Evolutionary conservation across 2,113 vertebrate species (phyloP).

Genomic region (Rhabdornis inornatus): DNA sequence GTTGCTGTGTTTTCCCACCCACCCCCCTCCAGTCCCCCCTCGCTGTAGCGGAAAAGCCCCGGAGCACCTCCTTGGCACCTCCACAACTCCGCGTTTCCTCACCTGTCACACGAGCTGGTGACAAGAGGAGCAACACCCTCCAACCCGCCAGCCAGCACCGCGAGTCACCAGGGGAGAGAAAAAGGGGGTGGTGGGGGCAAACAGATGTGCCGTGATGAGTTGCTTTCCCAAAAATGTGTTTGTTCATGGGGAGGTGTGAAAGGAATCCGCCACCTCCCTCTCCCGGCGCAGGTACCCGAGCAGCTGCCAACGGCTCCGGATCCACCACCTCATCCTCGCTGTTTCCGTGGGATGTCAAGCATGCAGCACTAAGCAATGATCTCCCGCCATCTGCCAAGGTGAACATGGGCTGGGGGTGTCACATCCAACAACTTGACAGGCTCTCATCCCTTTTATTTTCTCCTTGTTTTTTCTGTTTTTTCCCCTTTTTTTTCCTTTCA

Average conservation of each 20-base stretch:
- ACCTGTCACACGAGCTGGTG: slow-evolving; percentile 65
- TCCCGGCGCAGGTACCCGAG: not conserved
- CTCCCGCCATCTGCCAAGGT: slow-evolving; percentile 62
- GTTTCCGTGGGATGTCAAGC: slow-evolving; percentile 56
- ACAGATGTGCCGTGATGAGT: not conserved
- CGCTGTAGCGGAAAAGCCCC: slow-evolving; percentile 31
- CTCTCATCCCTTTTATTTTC: not conserved
- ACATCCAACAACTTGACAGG: not conserved
- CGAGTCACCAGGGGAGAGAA: not conserved
- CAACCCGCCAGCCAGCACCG: not conserved
- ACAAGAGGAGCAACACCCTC: not conserved
- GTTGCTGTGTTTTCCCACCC: slow-evolving; percentile 18
- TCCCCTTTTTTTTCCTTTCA: rapidly evolving
- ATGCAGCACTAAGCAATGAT: slow-evolving; percentile 52
- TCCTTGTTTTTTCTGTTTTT: rapidly evolving
- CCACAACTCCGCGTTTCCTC: slow-evolving; percentile 22
- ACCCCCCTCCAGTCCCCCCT: not conserved
- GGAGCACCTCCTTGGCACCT: slow-evolving; percentile 46
- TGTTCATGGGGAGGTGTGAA: slow-evolving; percentile 18
- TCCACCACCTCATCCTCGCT: slow-evolving; percentile 6
- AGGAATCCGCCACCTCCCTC: not conserved
- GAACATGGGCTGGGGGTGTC: slow-evolving; percentile 9
- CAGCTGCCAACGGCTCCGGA: slow-evolving; percentile 45
- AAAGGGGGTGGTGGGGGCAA: not conserved
- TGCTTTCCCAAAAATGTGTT: slow-evolving; percentile 13